These are phyloP conservation scores for Thamnaconus septentrionalis DNA, from an alignment of 2,113 vertebrate genomes.

Conservation along the genomic window DNA sequence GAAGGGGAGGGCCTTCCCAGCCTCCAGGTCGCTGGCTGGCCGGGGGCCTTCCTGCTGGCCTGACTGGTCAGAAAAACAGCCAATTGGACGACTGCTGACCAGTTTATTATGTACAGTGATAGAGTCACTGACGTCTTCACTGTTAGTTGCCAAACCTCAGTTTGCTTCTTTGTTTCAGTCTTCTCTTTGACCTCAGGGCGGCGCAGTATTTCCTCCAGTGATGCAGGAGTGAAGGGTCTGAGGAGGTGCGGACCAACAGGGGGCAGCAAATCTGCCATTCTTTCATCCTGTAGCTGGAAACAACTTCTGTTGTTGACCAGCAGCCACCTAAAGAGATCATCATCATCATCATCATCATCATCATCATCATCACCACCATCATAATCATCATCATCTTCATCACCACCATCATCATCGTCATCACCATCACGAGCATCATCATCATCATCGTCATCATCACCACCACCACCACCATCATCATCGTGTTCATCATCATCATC, in stretches of 20 bases:
- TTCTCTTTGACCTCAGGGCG: conserved; percentile 34
- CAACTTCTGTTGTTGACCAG: neutral
- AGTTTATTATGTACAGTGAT: neutral
- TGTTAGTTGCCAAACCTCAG: conserved; percentile 33
- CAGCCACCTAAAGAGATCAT: neutral
- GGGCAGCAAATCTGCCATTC: conserved; percentile 53
- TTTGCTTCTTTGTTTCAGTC: conserved; percentile 33
- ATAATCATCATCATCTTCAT: neutral
- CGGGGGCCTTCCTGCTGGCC: conserved; percentile 51
- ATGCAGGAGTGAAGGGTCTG: conserved; percentile 40
- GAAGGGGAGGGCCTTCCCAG: conserved; percentile 65
- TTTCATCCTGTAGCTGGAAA: conserved; percentile 29
- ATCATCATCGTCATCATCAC: too few species aligned
- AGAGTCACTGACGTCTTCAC: neutral
- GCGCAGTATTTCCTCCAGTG: conserved; percentile 45
- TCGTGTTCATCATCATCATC: too few species aligned
- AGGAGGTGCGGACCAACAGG: conserved; percentile 59
- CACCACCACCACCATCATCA: too few species aligned
- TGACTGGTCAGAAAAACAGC: conserved; percentile 17
- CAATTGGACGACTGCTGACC: neutral
- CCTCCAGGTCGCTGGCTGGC: conserved; percentile 58
- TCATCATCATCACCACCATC: neutral
- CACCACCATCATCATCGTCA: neutral
- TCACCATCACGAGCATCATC: too few species aligned
- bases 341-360: neutral